These are phyloP conservation scores for Caenorhabditis panamensis DNA, from an alignment of 2,888 invertebrate genomes.

Conservation along the genomic window DNA sequence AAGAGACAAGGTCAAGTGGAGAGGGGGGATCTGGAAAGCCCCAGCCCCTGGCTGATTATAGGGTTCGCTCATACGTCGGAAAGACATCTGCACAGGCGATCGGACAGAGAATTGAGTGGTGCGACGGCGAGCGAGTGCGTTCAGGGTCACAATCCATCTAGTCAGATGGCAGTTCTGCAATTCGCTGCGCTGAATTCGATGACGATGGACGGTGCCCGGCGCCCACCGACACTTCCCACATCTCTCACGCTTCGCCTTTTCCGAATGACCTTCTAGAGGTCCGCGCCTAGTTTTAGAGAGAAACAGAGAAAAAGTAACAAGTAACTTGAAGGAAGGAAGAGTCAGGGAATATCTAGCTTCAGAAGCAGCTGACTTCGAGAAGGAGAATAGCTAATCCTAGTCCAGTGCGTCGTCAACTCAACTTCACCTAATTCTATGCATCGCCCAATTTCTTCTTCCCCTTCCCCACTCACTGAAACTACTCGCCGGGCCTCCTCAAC, in stretches of 20 bases:
- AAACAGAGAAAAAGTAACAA: not conserved
- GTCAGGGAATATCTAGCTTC: slow-evolving; percentile 12
- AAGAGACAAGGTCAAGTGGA: not conserved
- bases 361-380: not conserved
- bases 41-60: not conserved
- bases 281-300: not conserved
- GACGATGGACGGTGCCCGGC: slow-evolving; percentile 43
- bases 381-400: slow-evolving; percentile 10
- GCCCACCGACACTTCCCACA: slow-evolving; percentile 29
- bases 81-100: slow-evolving; percentile 14
- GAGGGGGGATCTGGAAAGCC: slow-evolving; percentile 1
- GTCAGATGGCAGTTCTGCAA: slow-evolving; percentile 38
- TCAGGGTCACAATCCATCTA: slow-evolving; percentile 32
- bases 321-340: no score
- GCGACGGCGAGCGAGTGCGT: not conserved
- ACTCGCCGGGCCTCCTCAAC: not conserved
- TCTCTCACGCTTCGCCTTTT: slow-evolving; percentile 8
- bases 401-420: not conserved
- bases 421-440: slow-evolving; percentile 16
- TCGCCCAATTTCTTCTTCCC: not conserved
- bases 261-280: slow-evolving; percentile 34
- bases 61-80: slow-evolving; percentile 1
- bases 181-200: slow-evolving; percentile 20
- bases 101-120: not conserved
- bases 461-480: slow-evolving; percentile 1